Evolutionary conservation across 2,113 vertebrate species (phyloP).

Genomic region (Myiagra hebetior): DNA sequence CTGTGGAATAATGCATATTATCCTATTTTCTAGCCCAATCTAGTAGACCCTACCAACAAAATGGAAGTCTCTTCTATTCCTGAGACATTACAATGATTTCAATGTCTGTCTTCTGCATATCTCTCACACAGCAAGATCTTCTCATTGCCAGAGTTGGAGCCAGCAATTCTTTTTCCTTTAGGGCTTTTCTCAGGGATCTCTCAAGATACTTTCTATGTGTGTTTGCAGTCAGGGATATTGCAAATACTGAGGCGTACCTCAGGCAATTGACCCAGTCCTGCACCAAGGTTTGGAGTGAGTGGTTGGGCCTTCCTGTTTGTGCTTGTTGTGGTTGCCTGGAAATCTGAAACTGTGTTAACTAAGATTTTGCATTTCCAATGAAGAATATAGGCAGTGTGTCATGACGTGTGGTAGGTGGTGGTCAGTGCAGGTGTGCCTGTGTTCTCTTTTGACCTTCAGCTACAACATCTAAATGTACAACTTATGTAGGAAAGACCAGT

Average conservation of each 20-base stretch:
- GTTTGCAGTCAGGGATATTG: not conserved
- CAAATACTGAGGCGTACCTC: not conserved
- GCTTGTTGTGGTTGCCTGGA: not conserved
- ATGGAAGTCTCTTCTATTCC: not conserved
- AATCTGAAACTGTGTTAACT: not conserved
- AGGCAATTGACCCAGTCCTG: not conserved
- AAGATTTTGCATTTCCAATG: not conserved
- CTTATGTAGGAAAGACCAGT: not conserved
- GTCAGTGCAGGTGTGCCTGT: not conserved
- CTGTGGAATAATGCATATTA: not conserved
- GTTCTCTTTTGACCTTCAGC: not conserved
- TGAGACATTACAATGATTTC: not conserved
- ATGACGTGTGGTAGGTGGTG: too few species aligned
- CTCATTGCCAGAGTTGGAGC: not conserved
- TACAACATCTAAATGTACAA: not conserved
- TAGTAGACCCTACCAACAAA: not conserved
- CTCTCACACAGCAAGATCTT: not conserved
- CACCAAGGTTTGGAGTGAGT: not conserved
- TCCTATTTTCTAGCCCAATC: not conserved
- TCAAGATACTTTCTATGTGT: not conserved
- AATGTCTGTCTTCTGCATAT: not conserved
- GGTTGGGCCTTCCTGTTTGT: not conserved
- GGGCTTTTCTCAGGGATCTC: not conserved
- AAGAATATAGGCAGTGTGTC: not conserved
- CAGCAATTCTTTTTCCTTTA: not conserved